Percentiles rank a stretch among this genome's conserved stretches.
Conservation (phyloP, 2,888 invertebrate species). For the Oligia fasciuncula region DNA sequence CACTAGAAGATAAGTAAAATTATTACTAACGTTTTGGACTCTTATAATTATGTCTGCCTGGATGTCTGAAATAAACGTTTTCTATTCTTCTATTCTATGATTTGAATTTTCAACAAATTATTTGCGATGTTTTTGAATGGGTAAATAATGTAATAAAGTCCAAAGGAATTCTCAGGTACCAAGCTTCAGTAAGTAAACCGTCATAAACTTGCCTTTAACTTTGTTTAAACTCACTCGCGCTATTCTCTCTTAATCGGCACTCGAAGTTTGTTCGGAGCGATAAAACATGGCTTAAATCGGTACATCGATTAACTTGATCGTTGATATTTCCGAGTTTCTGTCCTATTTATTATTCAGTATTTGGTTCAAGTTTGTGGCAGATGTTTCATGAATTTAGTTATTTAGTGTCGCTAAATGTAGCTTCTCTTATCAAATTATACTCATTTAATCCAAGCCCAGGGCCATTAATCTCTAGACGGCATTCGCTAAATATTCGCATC, state of each 20-base stretch:
- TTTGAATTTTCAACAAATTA: background rate
- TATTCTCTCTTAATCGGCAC: constrained; percentile 64
- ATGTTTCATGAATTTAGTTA: constrained; percentile 24
- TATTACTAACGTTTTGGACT: too few species aligned
- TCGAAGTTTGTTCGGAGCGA: constrained; percentile 58
- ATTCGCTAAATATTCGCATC: constrained; percentile 64
- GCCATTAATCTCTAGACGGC: constrained; percentile 71
- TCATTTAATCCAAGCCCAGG: constrained; percentile 61
- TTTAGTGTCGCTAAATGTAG: constrained; percentile 35
- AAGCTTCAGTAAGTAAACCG: constrained; percentile 40
- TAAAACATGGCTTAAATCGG: constrained; percentile 62
- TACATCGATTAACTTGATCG: constrained; percentile 59
- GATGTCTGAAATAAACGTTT: too few species aligned
- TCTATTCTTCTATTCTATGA: background rate
- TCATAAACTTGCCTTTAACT: constrained; percentile 57
- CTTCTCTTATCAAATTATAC: constrained; percentile 52
- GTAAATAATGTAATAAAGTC: constrained; percentile 43
- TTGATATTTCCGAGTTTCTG: constrained; percentile 49
- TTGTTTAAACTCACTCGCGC: constrained; percentile 60
- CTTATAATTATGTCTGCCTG: too few species aligned
- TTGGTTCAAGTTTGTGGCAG: constrained; percentile 26
- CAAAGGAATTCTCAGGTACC: constrained; percentile 20
- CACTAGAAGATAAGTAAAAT: too few species aligned
- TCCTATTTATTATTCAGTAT: constrained; percentile 53
- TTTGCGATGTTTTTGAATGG: constrained; percentile 23